These are phyloP conservation scores for Gorsachius magnificus DNA, from an alignment of 2,797 vertebrate genomes.

Conservation along the genomic window DNA sequence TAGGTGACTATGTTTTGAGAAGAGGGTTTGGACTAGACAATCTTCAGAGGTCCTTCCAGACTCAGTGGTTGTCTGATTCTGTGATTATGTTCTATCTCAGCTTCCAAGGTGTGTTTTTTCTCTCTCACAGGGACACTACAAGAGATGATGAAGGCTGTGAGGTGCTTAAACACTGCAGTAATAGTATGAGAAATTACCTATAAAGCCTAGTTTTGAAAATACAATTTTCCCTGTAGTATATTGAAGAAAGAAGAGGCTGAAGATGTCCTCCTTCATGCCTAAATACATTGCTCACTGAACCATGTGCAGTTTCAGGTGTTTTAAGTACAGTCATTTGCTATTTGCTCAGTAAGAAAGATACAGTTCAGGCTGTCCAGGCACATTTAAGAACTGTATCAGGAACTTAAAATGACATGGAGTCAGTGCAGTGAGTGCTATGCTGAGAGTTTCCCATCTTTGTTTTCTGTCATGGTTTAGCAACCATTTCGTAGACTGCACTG, in stretches of 20 bases:
- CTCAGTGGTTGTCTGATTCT: not conserved
- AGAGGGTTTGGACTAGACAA: not conserved
- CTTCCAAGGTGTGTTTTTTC: not conserved
- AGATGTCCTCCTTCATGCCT: not conserved
- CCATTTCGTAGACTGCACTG: not conserved
- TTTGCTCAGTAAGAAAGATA: not conserved
- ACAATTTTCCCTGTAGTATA: not conserved
- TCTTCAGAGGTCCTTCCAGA: not conserved
- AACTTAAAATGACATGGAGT: not conserved
- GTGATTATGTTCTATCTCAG: not conserved
- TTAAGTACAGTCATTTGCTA: not conserved
- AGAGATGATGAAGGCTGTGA: not conserved
- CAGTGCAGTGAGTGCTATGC: not conserved
- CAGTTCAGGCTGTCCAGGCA: not conserved
- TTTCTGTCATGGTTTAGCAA: conserved; percentile 1
- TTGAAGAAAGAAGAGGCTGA: not conserved
- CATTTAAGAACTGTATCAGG: not conserved
- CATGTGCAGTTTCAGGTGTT: not conserved
- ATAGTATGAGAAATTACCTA: not conserved
- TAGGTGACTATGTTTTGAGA: not conserved
- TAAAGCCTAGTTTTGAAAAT: not conserved
- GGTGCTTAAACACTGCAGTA: not conserved
- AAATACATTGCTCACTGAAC: not conserved
- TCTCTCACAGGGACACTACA: not conserved
- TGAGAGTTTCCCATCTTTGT: not conserved